Base-by-base conservation (phyloP, 2,113 vertebrate species). In the Cryptotis parvus region DNA sequence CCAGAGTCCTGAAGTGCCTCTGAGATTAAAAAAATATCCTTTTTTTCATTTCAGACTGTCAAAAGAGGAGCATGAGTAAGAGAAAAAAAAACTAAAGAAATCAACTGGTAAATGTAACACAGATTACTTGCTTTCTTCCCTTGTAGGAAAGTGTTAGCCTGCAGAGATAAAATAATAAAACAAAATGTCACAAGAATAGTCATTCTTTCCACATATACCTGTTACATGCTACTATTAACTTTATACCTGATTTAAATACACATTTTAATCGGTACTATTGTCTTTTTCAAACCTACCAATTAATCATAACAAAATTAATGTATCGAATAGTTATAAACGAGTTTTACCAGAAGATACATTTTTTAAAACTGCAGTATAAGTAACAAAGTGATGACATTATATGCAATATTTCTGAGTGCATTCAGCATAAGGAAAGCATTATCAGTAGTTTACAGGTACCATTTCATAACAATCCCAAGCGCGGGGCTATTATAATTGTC, bases 111-210 rank as follows among this genome's bases (percentile, higher is more conserved):
- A 87, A 37, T 78, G n/a, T 79, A 65, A 52, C 39, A 72, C 2
- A 37, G 49, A 66, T 31, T 33, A 66, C 65, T 65, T 79, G 2
- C n/a, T 92, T 90, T 85, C 58, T 76, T 78, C 26, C 33, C 9
- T n/a, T 63, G 20, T 33, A 91, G 31, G 24, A 33, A 91, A 52
- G 58, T 45, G 39, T 35, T 69, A 14, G 2, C 31, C 31, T 84
- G 6, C 14, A 74, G 2, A 89, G 58, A 37, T 61, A 80, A 65
- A 78, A 87, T n/a, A 92, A 68, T 82, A 76, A 88, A 77, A 82
- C 70, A 43, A 84, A 91, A 33, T 65, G n/a, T 22, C 65, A 75
- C 31, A 7, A 35, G 29, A 87, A 66, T 8, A 76, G 31, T 29
- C 14, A 49, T 26, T 84, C 79, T 79, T 29, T 33, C 31, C 4